A percentile compares a stretch with the other conserved stretches of the same genome.
Conservation (phyloP, 2,113 vertebrate genomes). For the Protobothrops mucrosquamatus region DNA sequence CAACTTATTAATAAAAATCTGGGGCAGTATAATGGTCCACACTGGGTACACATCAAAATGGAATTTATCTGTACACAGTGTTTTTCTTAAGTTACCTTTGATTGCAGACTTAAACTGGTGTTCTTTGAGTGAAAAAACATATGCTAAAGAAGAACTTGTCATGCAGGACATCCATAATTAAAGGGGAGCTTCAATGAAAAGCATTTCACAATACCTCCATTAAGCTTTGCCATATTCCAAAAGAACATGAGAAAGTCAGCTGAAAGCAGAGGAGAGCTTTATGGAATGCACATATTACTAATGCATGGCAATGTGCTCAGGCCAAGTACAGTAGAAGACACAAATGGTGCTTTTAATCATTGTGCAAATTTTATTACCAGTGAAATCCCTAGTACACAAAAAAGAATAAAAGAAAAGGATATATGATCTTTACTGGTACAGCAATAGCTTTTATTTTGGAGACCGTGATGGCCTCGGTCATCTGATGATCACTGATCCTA, state of each 20-base stretch:
- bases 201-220: slow-evolving; percentile 49
- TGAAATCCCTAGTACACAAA: slow-evolving; percentile 35
- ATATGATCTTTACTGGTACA: slow-evolving; percentile 27
- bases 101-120: slow-evolving; percentile 43
- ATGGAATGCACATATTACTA: slow-evolving; percentile 60
- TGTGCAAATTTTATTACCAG: slow-evolving; percentile 51
- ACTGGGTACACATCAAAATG: neutral
- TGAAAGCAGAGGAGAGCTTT: slow-evolving; percentile 58
- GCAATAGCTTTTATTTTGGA: slow-evolving; percentile 24
- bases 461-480: slow-evolving; percentile 49
- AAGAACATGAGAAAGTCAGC: slow-evolving; percentile 59
- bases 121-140: slow-evolving; percentile 55
- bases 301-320: slow-evolving; percentile 56
- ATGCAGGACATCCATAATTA: slow-evolving; percentile 53
- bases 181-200: slow-evolving; percentile 52
- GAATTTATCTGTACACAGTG: slow-evolving; percentile 26
- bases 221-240: slow-evolving; percentile 54
- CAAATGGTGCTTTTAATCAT: slow-evolving; percentile 53
- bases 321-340: slow-evolving; percentile 45
- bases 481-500: neutral
- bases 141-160: slow-evolving; percentile 55
- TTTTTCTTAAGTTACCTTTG: slow-evolving; percentile 42
- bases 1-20: neutral
- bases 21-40: neutral
- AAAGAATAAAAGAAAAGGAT: neutral